These are phyloP conservation scores for Hemitrygon akajei DNA, from an alignment of 2,797 vertebrate species.

Conservation along the genomic window DNA sequence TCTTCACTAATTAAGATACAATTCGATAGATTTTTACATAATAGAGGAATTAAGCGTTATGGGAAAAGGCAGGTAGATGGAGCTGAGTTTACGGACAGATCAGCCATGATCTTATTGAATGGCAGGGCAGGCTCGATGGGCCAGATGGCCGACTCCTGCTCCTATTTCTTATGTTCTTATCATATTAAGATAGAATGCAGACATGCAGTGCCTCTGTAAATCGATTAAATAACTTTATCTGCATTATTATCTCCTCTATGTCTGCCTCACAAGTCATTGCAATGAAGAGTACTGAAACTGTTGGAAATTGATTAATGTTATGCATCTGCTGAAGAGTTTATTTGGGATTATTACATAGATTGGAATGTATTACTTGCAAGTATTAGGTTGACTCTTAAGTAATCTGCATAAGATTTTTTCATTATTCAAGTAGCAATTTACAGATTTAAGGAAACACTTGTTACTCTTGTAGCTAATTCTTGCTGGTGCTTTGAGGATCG, in stretches of 20 bases:
- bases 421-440: not conserved
- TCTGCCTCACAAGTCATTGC: not conserved
- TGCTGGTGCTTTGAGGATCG: constrained; percentile 85
- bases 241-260: not conserved
- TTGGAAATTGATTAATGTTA: not conserved
- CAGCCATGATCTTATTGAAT: no score
- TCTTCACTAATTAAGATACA: no score
- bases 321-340: not conserved
- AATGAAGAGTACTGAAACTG: not conserved
- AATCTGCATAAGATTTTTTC: not conserved
- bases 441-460: not conserved
- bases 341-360: not conserved
- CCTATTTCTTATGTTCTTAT: no score
- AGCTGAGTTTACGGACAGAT: no score
- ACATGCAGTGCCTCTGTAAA: not conserved
- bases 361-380: not conserved
- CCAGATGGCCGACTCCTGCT: no score
- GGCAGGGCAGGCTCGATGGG: no score
- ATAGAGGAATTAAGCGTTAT: no score
- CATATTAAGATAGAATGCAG: not conserved
- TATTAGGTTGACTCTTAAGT: not conserved
- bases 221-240: not conserved
- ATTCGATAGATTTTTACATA: no score
- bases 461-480: constrained; percentile 72
- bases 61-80: no score